A percentile compares a stretch with the other conserved stretches of the same genome.
phyloP scores from a whole-genome alignment of 2,888 invertebrate species.

The Vesta saturnalis region DNA sequence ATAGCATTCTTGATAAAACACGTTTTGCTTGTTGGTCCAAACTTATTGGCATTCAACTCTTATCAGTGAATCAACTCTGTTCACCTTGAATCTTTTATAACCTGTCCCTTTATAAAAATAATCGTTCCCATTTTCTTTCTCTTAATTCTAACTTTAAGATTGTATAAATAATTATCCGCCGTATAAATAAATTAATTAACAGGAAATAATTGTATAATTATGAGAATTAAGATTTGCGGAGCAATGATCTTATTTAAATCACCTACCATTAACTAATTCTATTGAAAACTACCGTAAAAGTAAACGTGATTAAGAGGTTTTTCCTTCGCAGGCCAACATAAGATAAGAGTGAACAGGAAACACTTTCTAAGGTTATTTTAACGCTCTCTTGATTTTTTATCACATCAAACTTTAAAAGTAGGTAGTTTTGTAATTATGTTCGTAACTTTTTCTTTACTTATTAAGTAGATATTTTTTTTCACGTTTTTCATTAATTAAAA shows the following conservation, averaged over 20 bases:
- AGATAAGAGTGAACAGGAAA: constrained; percentile 40
- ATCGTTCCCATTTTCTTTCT: constrained; percentile 16
- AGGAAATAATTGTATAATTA: constrained; percentile 33
- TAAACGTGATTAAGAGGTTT: constrained; percentile 40
- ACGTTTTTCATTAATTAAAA: neutral
- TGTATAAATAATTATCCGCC: neutral
- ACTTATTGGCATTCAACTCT: constrained; percentile 38
- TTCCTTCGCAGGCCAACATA: constrained; percentile 37
- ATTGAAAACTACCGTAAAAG: constrained; percentile 39
- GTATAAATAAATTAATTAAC: constrained; percentile 3
- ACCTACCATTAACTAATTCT: constrained; percentile 36
- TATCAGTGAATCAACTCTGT: constrained; percentile 42
- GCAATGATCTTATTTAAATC: constrained; percentile 43
- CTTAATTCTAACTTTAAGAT: neutral
- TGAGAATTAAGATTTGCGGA: constrained; percentile 33
- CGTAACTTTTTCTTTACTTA: constrained; percentile 1
- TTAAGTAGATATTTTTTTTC: neutral
- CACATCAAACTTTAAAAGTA: constrained; percentile 27
- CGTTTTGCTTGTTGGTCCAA: constrained; percentile 27
- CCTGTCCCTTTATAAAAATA: constrained; percentile 28
- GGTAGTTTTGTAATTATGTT: constrained; percentile 20
- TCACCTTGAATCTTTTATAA: constrained; percentile 29
- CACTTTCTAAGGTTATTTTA: constrained; percentile 42
- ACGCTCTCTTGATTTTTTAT: constrained; percentile 39
- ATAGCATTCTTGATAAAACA: constrained; percentile 33